Base-by-base conservation (phyloP, 2,888 invertebrate genomes). In the Hydropsyche betteni region DNA sequence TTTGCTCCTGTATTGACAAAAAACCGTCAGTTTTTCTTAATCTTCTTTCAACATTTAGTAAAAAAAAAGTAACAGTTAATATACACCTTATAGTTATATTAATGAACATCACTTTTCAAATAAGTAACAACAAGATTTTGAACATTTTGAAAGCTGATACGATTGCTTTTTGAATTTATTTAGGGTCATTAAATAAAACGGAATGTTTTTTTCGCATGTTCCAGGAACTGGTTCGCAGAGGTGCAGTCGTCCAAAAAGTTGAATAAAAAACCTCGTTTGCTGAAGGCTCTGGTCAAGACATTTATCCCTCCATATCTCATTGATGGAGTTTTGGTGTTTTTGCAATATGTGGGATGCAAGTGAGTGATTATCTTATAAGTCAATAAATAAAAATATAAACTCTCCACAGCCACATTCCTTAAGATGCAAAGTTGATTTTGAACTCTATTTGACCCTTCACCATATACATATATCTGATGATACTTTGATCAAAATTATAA, bases 151-250 rank as follows among this genome's bases (percentile, higher is more conserved):
- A 38, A 7, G 24, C 2, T 24, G 2, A 24, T 1, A 24, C 24
- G 24, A 24, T 24, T 4, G 36, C 14, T 38, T 5, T 71, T 68
- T 34, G 44, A 6, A n/a, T 71, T 51, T 75, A 61, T 4, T 71
- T 78, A 55, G 44, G 24, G 44, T 44, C 53, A 55, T 14, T 74
- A 68, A 44, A 64, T 38, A 55, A 76, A 69, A 73, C 75, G 76
- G 50, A 34, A 68, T 70, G 44, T 70, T 51, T 79, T 58, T 58
- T 58, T 58, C 8, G 58, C 12, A 69, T 75, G 74, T 78, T 75
- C 38, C 70, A 90, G 88, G 80, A 86, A 87, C 81, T 91, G 92
- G 91, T 82, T 88, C 51, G 84, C 86, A 78, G 90, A 92, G 84
- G 80, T 88, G 55, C 83, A 86, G 64, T 83, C 83, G 74, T 85